Conservation (phyloP, 2,888 invertebrate genomes). For the Brachynemurus nebulosus region DNA sequence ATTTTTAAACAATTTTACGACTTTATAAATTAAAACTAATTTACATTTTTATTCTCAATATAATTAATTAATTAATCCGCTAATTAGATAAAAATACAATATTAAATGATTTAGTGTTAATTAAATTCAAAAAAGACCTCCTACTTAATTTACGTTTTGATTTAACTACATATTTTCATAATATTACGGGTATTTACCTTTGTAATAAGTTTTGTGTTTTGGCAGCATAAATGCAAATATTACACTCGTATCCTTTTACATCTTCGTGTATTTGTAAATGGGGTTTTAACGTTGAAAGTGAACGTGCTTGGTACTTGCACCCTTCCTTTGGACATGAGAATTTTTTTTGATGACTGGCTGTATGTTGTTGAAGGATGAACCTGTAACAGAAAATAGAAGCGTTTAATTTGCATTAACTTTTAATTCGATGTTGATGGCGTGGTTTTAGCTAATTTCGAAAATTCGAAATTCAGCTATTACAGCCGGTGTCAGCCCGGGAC, state of each 20-base stretch:
- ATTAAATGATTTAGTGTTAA: no score
- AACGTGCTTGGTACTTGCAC: conserved; percentile 43
- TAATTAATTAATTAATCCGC: no score
- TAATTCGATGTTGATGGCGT: background rate
- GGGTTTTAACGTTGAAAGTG: conserved; percentile 36
- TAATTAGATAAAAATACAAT: no score
- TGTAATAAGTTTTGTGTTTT: conserved; percentile 36
- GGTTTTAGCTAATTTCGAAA: no score
- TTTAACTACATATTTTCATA: no score
- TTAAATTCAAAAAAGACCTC: no score
- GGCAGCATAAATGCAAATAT: conserved; percentile 37
- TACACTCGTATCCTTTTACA: conserved; percentile 34
- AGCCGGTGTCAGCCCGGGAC: no score
- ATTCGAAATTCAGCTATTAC: no score
- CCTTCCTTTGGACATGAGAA: conserved; percentile 39
- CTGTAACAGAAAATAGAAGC: conserved; percentile 27
- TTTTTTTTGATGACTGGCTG: conserved; percentile 40
- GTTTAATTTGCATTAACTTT: background rate
- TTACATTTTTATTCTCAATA: no score
- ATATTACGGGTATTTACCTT: conserved; percentile 37
- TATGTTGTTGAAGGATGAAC: conserved; percentile 43
- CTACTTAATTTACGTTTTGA: no score
- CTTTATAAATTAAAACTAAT: no score
- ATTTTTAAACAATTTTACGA: no score
- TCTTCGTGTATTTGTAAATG: conserved; percentile 42